These are phyloP conservation scores for Danio kyathit DNA, from an alignment of 2,797 vertebrate species.

Conservation along the genomic window DNA sequence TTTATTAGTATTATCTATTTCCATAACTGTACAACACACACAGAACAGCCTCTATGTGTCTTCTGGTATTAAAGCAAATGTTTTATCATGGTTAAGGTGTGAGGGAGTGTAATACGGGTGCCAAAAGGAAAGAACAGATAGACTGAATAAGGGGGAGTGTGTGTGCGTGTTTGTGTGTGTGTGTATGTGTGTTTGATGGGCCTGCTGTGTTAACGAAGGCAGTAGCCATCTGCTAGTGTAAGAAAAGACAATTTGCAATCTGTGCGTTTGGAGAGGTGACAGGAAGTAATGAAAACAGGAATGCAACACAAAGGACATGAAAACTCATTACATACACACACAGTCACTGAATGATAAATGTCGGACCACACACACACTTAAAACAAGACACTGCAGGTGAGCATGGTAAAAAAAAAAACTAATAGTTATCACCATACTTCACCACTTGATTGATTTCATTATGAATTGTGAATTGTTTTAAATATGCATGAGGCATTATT, in stretches of 20 bases:
- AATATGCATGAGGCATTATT: no score
- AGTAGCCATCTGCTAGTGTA: slow-evolving; percentile 77
- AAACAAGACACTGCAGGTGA: no score
- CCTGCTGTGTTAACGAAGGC: slow-evolving; percentile 60
- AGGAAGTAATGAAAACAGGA: slow-evolving; percentile 74
- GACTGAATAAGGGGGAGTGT: slow-evolving; percentile 2
- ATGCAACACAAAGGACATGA: slow-evolving; percentile 56
- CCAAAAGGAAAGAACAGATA: slow-evolving; percentile 15
- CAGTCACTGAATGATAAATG: slow-evolving; percentile 30
- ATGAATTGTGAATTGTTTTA: no score
- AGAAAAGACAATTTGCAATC: slow-evolving; percentile 79
- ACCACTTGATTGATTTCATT: no score
- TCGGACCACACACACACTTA: slow-evolving; percentile 48
- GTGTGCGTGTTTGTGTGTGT: slow-evolving; percentile 40
- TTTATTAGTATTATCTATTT: no score
- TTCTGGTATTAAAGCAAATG: slow-evolving; percentile 33
- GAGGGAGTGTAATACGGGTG: slow-evolving; percentile 9
- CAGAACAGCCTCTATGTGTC: slow-evolving; percentile 27
- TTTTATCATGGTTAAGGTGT: slow-evolving; percentile 19
- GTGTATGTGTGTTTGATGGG: slow-evolving; percentile 51
- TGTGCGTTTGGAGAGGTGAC: slow-evolving; percentile 80
- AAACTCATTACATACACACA: slow-evolving; percentile 40
- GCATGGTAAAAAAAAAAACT: no score
- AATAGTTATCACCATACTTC: no score
- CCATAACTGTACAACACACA: not conserved